Evolutionary conservation across 1,140 invertebrate genomes (phyloP).

Genomic region (Nasonia longicornis): DNA sequence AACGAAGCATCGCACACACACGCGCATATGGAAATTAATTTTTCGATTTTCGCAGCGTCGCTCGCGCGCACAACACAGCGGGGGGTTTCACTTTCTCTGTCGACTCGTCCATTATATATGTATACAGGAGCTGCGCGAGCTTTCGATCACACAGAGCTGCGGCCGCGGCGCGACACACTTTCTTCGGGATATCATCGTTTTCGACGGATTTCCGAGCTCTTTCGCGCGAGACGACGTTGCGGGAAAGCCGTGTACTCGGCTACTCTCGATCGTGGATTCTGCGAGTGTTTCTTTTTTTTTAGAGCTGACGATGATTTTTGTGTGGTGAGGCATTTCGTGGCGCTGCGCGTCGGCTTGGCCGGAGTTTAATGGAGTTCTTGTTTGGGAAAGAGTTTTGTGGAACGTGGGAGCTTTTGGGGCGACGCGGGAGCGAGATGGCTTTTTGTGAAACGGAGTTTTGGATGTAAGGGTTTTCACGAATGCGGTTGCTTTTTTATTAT

Average conservation of each 20-base stretch:
- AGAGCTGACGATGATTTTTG: neutral
- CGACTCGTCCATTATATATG: neutral
- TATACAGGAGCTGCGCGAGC: neutral
- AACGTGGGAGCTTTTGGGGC: neutral
- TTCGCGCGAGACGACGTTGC: slow-evolving; percentile 3
- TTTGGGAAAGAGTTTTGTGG: neutral
- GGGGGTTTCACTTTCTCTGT: slow-evolving; percentile 36
- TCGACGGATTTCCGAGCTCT: slow-evolving; percentile 30
- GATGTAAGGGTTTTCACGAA: too few relatives aligned
- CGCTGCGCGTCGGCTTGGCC: neutral
- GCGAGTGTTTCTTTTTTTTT: neutral
- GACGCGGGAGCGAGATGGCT: too few relatives aligned
- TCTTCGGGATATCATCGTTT: slow-evolving; percentile 37
- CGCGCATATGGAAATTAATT: slow-evolving; percentile 7
- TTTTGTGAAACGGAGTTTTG: too few relatives aligned
- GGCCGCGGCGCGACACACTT: slow-evolving; percentile 11
- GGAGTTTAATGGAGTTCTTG: neutral
- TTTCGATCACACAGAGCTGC: slow-evolving; percentile 11
- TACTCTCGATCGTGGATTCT: neutral
- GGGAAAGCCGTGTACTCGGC: slow-evolving; percentile 24
- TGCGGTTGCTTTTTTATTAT: too few relatives aligned
- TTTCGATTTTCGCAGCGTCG: slow-evolving; percentile 16
- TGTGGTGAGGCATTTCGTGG: neutral
- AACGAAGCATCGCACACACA: neutral
- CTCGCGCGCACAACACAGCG: neutral